Evolutionary conservation across 2,888 invertebrate genomes (phyloP).

Genomic region (Leptura quadrifasciata): DNA sequence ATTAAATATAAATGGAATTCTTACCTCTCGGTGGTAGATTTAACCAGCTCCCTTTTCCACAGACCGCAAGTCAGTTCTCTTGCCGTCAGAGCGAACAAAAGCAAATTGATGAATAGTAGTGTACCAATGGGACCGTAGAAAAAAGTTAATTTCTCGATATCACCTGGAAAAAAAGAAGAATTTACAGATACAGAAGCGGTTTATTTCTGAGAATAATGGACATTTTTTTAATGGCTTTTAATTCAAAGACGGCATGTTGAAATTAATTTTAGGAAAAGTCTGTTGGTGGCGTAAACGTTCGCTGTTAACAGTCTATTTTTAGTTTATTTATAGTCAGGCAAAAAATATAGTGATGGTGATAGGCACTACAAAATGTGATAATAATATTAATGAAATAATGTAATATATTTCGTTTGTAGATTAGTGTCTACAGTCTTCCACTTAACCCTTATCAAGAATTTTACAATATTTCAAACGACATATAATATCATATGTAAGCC

Average conservation of each 20-base stretch:
- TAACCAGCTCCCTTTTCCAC: conserved; percentile 92
- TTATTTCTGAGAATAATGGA: background rate
- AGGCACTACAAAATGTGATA: too few species aligned
- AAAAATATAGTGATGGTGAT: too few species aligned
- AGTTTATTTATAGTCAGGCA: too few species aligned
- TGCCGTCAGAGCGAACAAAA: conserved; percentile 87
- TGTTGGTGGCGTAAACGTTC: too few species aligned
- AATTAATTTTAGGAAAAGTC: too few species aligned
- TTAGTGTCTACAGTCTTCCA: too few species aligned
- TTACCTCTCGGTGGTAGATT: conserved; percentile 86
- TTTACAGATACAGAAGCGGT: background rate
- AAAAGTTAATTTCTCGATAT: conserved; percentile 87
- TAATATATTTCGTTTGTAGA: too few species aligned
- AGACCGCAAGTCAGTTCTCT: conserved; percentile 90
- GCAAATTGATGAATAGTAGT: conserved; percentile 85
- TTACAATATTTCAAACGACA: too few species aligned
- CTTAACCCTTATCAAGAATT: too few species aligned
- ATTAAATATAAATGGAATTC: conserved; percentile 45
- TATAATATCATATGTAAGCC: too few species aligned
- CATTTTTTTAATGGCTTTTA: background rate
- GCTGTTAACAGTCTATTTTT: too few species aligned
- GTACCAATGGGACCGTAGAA: conserved; percentile 91
- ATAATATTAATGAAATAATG: too few species aligned
- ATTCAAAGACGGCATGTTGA: background rate
- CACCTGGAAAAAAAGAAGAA: conserved; percentile 74